Base-by-base conservation (phyloP, 2,113 vertebrate species). In the Petromus typicus region DNA sequence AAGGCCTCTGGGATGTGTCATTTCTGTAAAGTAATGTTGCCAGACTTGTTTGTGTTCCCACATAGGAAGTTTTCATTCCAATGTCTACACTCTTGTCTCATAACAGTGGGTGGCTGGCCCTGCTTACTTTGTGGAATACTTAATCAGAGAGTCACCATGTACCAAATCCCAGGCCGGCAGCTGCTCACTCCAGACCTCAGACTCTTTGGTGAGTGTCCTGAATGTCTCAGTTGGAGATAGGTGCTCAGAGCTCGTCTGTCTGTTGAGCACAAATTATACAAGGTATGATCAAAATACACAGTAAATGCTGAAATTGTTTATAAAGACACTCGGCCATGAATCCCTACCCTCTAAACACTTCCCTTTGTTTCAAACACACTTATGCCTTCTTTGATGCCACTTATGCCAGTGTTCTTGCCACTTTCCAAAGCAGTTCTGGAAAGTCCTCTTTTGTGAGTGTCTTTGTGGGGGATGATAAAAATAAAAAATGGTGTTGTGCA, bases 121-220 rank as follows among this genome's bases (percentile, higher is more conserved):
- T 86, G 10, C 94, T 9, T 43, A 93, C 95, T 98, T 96, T 91
- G 97, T 98, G 71, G 98, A 98, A 67, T 98, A 98, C 92, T 93
- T 97, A 82, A 96, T 98, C 92, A 96, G 89, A 73, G 98, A 98
- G 86, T 97, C 97, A 59, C 97, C 96, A 13, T 98, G 98, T 90
- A 90, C 32, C n/a, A 96, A 97, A 96, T 88, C 3, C 0, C 57
- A 97, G 16, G 16, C 0, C 0, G 64, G 4, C 73, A 87, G 2
- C 63, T 97, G 97, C 40, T 12, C 57, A 1, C 57, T 67, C n/a
- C 93, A 83, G 32, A 4, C 59, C 37, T 71, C 79, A 43, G 37
- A 81, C 45, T 83, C 94, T 66, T 37, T 0, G 56, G 97, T 97
- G 45, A 97, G 97, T 94, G 45, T 75, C 22, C 8, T 20, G 4